Evolutionary conservation across 2,888 invertebrate genomes (phyloP), one percentile per base, ranked within the genome.

Genomic region (Graphium colonna): DNA sequence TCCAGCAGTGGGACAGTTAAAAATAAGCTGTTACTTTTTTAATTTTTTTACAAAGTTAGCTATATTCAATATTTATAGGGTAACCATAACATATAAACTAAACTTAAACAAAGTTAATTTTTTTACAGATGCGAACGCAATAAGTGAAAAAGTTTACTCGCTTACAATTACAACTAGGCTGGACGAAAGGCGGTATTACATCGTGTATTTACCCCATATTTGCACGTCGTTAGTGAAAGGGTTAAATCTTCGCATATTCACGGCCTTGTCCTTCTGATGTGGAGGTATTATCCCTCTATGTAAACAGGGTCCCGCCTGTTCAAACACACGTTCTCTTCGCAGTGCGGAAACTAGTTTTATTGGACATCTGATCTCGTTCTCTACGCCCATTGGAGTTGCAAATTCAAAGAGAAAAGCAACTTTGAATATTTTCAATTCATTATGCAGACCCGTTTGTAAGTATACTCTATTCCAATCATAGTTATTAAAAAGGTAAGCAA

Each of bases 181-280:
- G 13, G 3, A 28, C 8, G 16, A 42, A 42, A 47, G 21, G 39
- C 18, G 12, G n/a, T 1, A 13, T 13, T 21, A 49, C 43, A 40
- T 16, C n/a, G 15, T 33, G 31, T 33, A 43, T 44, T 21, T 33
- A 31, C 44, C 49, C 36, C 53, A 44, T 49, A 53, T 53, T 53
- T 53, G 53, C 53, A 53, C 43, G 44, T 53, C 40, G 40, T 49
- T 53, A 53, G 31, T 15, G 5, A 53, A 49, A 36, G 28, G 49
- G 53, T 9, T 49, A 49, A 49, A 49, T 44, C 48, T 48, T 48
- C 38, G 39, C 44, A 40, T 44, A 44, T 48, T 53, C 48, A 49
- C 33, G n/a, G 26, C 39, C 18, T 18, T 3, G 49, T 44, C 44
- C 49, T 49, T 49, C 16, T 33, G 21, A 38, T 33, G 17, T 3